Evolutionary conservation across 2,113 vertebrate species (phyloP).

Genomic region (Ammodramus savannarum): DNA sequence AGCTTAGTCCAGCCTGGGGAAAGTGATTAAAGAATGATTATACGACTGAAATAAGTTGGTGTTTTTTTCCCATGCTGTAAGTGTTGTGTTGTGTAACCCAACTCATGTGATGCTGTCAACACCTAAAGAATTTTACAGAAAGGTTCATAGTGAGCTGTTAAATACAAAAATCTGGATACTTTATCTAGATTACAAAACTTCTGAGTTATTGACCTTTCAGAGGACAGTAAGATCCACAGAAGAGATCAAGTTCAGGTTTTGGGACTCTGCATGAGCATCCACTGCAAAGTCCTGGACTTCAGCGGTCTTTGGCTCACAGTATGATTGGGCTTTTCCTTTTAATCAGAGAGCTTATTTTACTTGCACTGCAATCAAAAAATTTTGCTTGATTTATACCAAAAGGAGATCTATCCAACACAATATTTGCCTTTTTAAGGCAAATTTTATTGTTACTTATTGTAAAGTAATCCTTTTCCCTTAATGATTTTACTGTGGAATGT

Average conservation of each 20-base stretch:
- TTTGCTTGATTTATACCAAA: background rate
- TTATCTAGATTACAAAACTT: background rate
- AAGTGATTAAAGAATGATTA: background rate
- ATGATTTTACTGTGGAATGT: background rate
- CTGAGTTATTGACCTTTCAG: background rate
- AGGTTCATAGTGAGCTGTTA: background rate
- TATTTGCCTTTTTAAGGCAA: background rate
- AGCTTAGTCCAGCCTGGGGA: background rate
- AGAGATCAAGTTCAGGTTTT: background rate
- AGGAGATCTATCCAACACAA: background rate
- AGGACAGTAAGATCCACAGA: background rate
- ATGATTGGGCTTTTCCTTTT: background rate
- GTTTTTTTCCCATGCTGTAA: accelerated
- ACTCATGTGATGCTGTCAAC: background rate
- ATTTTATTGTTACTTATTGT: background rate
- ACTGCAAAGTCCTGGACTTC: accelerated
- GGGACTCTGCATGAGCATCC: background rate
- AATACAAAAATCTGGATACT: background rate
- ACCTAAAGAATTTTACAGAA: background rate
- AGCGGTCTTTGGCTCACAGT: background rate
- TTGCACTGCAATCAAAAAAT: background rate
- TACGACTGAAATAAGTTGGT: background rate
- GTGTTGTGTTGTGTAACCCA: background rate
- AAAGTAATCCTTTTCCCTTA: background rate
- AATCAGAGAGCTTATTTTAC: background rate